Conservation (phyloP, 2,888 invertebrate species). For the Incurvaria masculella region DNA sequence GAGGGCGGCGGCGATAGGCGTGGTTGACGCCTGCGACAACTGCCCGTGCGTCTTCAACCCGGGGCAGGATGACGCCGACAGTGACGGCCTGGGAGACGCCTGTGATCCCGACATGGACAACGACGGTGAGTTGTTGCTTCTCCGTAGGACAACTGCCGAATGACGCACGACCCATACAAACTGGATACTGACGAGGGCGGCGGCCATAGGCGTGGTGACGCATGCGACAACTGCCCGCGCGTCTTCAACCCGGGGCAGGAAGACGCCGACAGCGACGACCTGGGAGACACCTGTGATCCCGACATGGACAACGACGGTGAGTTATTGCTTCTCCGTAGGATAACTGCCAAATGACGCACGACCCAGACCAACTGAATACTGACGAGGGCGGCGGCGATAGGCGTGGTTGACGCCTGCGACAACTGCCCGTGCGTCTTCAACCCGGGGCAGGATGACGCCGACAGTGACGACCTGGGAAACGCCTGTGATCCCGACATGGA, state of each 20-base stretch:
- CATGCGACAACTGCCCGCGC: conserved; percentile 89
- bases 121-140: conserved; percentile 55
- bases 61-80: conserved; percentile 70
- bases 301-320: conserved; percentile 88
- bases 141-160: conserved; percentile 77
- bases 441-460: conserved; percentile 70
- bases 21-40: conserved; percentile 75
- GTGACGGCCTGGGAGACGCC: conserved; percentile 83
- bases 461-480: conserved; percentile 64
- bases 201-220: conserved; percentile 75
- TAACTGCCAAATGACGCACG: conserved; percentile 70
- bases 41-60: conserved; percentile 76
- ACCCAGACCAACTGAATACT: conserved; percentile 82
- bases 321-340: conserved; percentile 41
- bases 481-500: conserved; percentile 82
- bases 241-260: conserved; percentile 82
- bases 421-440: conserved; percentile 80
- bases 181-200: conserved; percentile 79
- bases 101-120: conserved; percentile 93
- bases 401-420: conserved; percentile 69
- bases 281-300: conserved; percentile 84
- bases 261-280: conserved; percentile 79
- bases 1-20: conserved; percentile 72
- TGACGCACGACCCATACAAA: conserved; percentile 78
- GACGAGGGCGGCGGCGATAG: conserved; percentile 78